Evolutionary conservation across 2,888 invertebrate species (phyloP).

Genomic region (Epirrhoe alternata): DNA sequence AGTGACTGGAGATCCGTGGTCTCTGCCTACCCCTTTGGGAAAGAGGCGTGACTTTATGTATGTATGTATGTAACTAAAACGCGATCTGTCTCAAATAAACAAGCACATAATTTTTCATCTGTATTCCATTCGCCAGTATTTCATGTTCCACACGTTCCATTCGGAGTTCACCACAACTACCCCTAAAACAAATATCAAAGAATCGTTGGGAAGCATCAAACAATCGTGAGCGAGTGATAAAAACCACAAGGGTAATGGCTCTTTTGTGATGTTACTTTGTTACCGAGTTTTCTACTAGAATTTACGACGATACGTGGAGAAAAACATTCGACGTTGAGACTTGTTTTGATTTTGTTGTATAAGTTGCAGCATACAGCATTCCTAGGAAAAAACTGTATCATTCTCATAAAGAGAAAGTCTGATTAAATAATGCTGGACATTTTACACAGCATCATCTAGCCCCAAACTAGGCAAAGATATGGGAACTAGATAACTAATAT

Average conservation of each 20-base stretch:
- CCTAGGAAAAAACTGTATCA: too few relatives aligned
- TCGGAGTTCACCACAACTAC: conserved; percentile 30
- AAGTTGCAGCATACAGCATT: not conserved
- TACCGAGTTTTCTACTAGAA: conserved; percentile 14
- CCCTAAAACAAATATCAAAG: conserved; percentile 47
- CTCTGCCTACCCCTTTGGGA: too few relatives aligned
- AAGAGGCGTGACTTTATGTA: too few relatives aligned
- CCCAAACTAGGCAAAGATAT: too few relatives aligned
- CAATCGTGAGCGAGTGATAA: conserved; percentile 23
- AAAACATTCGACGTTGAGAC: not conserved
- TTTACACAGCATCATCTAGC: too few relatives aligned
- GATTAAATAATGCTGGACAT: too few relatives aligned
- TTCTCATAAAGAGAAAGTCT: too few relatives aligned
- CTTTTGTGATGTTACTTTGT: conserved; percentile 25
- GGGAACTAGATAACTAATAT: too few relatives aligned
- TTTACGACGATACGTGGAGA: conserved; percentile 10
- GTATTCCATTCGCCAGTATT: not conserved
- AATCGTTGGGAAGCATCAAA: conserved; percentile 46
- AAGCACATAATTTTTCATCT: not conserved
- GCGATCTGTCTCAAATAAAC: not conserved
- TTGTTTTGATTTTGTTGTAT: not conserved
- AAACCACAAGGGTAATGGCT: conserved; percentile 30
- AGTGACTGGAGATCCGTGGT: too few relatives aligned
- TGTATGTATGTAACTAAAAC: too few relatives aligned
- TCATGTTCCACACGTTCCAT: conserved; percentile 1